Percentiles rank a stretch among this genome's conserved stretches.
Evolutionary conservation across 2,797 vertebrate genomes (phyloP).

Genomic region (Sphaeramia orbicularis): DNA sequence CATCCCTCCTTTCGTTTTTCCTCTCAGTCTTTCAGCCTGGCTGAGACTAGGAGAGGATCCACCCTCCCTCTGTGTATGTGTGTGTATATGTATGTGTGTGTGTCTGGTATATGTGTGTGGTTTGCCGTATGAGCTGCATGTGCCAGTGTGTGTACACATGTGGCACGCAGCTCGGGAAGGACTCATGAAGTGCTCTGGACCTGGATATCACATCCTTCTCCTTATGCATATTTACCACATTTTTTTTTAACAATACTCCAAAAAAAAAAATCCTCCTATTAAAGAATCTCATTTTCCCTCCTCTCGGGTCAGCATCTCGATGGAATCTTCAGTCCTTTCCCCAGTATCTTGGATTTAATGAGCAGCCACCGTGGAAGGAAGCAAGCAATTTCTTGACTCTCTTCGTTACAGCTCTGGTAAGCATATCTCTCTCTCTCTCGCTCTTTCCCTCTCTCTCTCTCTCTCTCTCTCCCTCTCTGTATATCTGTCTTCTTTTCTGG

Average conservation of each 20-base stretch:
- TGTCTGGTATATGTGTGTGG: slow-evolving; percentile 29
- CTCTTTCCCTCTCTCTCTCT: slow-evolving; percentile 16
- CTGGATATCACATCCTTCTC: slow-evolving; percentile 72
- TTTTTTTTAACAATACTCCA: slow-evolving; percentile 56
- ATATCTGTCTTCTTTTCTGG: slow-evolving; percentile 26
- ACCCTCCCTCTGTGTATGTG: slow-evolving; percentile 42
- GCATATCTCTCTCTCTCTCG: slow-evolving; percentile 37
- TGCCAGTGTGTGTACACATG: slow-evolving; percentile 66
- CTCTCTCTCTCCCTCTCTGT: slow-evolving; percentile 19
- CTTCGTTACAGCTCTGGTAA: slow-evolving; percentile 80
- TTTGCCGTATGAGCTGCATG: slow-evolving; percentile 58
- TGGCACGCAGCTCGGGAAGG: slow-evolving; percentile 70
- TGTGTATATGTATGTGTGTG: slow-evolving; percentile 30
- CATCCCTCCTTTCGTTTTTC: slow-evolving; percentile 67
- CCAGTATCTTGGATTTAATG: slow-evolving; percentile 85
- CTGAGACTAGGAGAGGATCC: slow-evolving; percentile 61
- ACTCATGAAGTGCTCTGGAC: slow-evolving; percentile 76
- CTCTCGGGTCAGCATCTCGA: slow-evolving; percentile 67
- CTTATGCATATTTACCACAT: slow-evolving; percentile 57
- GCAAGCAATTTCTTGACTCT: slow-evolving; percentile 73
- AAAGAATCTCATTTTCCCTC: slow-evolving; percentile 64
- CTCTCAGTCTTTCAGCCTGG: slow-evolving; percentile 56
- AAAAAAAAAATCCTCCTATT: slow-evolving; percentile 55
- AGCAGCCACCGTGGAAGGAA: slow-evolving; percentile 78
- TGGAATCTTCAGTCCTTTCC: slow-evolving; percentile 78